These are phyloP conservation scores for Tethea ocularis DNA, from an alignment of 2,888 invertebrate genomes.

Conservation along the genomic window DNA sequence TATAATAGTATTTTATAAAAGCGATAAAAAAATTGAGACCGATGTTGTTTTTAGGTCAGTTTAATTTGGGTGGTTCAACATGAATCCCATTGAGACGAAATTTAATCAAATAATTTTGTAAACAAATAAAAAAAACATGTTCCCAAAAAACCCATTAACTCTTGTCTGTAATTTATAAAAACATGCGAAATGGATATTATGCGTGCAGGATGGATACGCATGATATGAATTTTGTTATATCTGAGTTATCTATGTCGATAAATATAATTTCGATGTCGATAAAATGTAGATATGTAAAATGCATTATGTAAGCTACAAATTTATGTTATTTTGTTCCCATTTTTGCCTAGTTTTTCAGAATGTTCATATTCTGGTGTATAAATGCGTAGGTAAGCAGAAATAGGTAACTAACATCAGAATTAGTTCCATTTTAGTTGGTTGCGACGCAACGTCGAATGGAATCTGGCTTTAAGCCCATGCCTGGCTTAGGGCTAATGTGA, in stretches of 20 bases:
- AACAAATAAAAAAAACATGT: background rate
- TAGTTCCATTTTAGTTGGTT: background rate
- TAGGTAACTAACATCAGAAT: background rate
- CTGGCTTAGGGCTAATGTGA: constrained; percentile 6
- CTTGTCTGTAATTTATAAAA: background rate
- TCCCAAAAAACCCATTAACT: background rate
- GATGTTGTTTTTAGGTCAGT: constrained; percentile 15
- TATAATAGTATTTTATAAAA: too few species aligned
- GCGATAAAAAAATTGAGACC: too few species aligned
- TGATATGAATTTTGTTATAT: background rate
- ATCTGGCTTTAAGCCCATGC: constrained; percentile 11
- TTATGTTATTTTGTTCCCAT: too few species aligned
- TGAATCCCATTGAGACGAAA: background rate
- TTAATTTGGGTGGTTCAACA: background rate
- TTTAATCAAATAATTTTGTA: background rate
- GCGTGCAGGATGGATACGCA: background rate
- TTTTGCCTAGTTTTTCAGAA: background rate
- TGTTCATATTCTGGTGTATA: background rate
- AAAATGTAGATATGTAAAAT: too few species aligned
- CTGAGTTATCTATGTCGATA: background rate
- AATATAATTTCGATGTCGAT: background rate
- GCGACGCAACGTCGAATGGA: background rate
- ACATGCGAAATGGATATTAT: background rate
- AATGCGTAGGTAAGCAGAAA: background rate
- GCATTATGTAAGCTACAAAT: too few species aligned